Conservation (phyloP, 2,113 vertebrate genomes). For the Cheilinus undulatus region DNA sequence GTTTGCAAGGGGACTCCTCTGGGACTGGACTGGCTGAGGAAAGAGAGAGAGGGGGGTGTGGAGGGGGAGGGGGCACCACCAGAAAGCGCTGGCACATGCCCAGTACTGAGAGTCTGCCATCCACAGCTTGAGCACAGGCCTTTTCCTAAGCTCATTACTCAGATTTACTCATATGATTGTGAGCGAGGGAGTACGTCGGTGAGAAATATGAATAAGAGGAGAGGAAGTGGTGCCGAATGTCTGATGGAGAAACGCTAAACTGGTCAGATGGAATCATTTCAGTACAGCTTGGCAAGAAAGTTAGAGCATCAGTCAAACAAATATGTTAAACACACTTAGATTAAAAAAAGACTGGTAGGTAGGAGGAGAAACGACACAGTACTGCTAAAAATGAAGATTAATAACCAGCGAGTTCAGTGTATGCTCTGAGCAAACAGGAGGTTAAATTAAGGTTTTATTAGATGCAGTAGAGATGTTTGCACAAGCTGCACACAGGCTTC, state of each 20-base stretch:
- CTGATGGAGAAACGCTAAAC: constrained; percentile 7
- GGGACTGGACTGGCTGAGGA: constrained; percentile 67
- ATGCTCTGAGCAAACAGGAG: not conserved
- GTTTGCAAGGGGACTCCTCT: constrained; percentile 65
- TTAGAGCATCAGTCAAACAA: constrained; percentile 2
- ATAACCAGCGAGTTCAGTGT: not conserved
- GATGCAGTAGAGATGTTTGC: not conserved
- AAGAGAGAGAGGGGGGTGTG: constrained; percentile 5
- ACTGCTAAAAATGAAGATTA: not conserved
- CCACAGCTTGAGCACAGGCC: constrained; percentile 70
- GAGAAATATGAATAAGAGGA: constrained; percentile 33
- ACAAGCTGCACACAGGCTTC: not conserved
- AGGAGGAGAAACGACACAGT: not conserved
- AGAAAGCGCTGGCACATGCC: constrained; percentile 74
- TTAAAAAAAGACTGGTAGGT: not conserved
- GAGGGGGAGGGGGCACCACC: constrained; percentile 47
- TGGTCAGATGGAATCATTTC: constrained; percentile 5
- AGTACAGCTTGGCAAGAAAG: not conserved
- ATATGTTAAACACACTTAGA: not conserved
- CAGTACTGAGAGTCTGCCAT: constrained; percentile 72
- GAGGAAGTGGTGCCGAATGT: constrained; percentile 10
- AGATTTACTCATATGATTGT: constrained; percentile 62
- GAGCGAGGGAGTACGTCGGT: constrained; percentile 26
- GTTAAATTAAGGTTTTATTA: not conserved
- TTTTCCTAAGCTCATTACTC: constrained; percentile 65